Evolutionary conservation across 2,113 vertebrate species (phyloP).

Genomic region (Salvelinus alpinus): DNA sequence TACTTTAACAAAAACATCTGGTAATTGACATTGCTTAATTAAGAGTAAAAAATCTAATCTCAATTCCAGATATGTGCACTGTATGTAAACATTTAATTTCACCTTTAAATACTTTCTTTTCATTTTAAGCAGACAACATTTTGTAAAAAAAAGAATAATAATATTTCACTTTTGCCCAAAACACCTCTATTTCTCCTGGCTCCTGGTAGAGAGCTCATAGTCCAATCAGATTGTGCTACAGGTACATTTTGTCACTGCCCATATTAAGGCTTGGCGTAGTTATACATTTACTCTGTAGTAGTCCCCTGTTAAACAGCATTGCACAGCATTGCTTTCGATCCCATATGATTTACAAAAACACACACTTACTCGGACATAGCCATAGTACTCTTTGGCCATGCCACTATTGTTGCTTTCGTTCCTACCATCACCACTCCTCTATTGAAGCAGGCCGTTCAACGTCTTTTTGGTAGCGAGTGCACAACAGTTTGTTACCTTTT

Average conservation of each 20-base stretch:
- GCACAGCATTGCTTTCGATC: conserved; percentile 77
- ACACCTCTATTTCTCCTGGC: conserved; percentile 75
- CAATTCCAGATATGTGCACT: conserved; percentile 86
- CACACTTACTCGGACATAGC: conserved; percentile 51
- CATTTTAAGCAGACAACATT: conserved; percentile 80
- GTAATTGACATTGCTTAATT: conserved; percentile 63
- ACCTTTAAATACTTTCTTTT: conserved; percentile 68
- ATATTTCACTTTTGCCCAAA: conserved; percentile 67
- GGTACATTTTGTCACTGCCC: conserved; percentile 80
- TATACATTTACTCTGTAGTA: conserved; percentile 69
- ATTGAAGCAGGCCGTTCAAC: conserved; percentile 65
- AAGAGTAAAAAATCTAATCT: conserved; percentile 64
- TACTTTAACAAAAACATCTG: conserved; percentile 44
- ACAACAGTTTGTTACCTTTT: conserved; percentile 92
- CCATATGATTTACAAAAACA: conserved; percentile 55
- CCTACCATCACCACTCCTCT: conserved; percentile 56
- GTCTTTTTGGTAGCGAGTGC: conserved; percentile 81
- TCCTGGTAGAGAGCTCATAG: conserved; percentile 75
- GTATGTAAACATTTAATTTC: conserved; percentile 93
- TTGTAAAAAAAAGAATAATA: conserved; percentile 45
- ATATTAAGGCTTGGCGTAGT: conserved; percentile 82
- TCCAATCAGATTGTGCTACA: conserved; percentile 84
- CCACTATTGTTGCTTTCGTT: conserved; percentile 33
- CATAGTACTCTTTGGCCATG: conserved; percentile 35
- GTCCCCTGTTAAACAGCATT: conserved; percentile 74